phyloP scores from a whole-genome alignment of 2,797 vertebrate genomes.

The Cottoperca gobio region DNA sequence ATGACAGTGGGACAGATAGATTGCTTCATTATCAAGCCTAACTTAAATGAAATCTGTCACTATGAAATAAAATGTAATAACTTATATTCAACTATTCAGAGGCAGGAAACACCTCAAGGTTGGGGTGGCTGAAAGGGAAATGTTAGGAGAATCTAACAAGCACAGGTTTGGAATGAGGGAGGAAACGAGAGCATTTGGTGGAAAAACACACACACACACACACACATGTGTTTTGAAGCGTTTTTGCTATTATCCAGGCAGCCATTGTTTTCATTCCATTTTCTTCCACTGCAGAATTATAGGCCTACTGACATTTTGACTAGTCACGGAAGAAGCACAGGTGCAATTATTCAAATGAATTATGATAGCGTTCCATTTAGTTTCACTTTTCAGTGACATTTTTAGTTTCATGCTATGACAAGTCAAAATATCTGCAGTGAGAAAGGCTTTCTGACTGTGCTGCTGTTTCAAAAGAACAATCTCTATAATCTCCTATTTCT shows the following conservation, averaged over 20 bases:
- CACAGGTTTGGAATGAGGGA: neutral
- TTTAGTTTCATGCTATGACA: neutral
- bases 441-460: neutral
- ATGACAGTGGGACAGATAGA: no score
- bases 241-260: neutral
- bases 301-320: neutral
- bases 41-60: no score
- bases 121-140: neutral
- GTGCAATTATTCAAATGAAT: conserved; percentile 1
- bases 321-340: neutral
- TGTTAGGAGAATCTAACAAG: no score
- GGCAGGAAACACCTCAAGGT: no score
- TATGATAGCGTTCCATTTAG: neutral
- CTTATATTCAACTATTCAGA: no score
- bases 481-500: conserved; percentile 1
- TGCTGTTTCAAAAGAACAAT: neutral
- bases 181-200: neutral
- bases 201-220: no score
- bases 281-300: neutral
- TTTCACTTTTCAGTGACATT: conserved; percentile 12
- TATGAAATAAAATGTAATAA: no score
- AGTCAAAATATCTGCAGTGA: conserved; percentile 10
- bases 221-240: neutral
- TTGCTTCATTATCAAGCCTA: no score
- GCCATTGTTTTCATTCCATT: neutral